These are phyloP conservation scores for Drosophila rellima DNA, from an alignment of 2,888 invertebrate genomes.

Conservation along the genomic window DNA sequence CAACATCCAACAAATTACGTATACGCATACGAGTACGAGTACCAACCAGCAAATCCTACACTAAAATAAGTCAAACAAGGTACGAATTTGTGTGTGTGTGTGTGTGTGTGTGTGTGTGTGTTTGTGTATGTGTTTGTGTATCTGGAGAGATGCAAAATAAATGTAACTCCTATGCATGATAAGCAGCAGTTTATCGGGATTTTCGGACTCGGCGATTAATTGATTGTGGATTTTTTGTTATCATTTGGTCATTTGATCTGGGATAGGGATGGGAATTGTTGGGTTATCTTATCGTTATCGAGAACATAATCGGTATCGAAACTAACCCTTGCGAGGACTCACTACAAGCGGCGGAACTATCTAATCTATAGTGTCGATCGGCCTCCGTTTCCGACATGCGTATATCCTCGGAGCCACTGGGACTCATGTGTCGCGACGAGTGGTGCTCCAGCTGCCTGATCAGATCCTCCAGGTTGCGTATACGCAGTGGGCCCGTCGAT, in stretches of 20 bases:
- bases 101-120: constrained; percentile 19
- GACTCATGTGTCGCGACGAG: constrained; percentile 94
- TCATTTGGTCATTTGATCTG: too few relatives aligned
- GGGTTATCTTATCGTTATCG: constrained; percentile 24
- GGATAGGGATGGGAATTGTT: constrained; percentile 11
- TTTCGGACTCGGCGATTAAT: constrained; percentile 47
- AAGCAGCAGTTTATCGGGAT: constrained; percentile 53
- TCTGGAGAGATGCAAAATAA: constrained; percentile 55
- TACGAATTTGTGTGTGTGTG: constrained; percentile 27
- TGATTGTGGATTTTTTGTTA: not conserved
- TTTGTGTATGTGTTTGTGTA: constrained; percentile 17
- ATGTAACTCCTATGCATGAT: constrained; percentile 57
- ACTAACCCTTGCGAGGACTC: constrained; percentile 91
- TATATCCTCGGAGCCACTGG: constrained; percentile 96
- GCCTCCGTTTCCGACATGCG: constrained; percentile 94
- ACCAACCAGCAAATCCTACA: constrained; percentile 46
- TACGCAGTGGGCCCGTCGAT: constrained; percentile 93
- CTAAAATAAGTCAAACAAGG: constrained; percentile 41
- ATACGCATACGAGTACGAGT: constrained; percentile 37
- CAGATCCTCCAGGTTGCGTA: constrained; percentile 95
- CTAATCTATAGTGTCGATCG: constrained; percentile 94
- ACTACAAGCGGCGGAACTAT: constrained; percentile 90
- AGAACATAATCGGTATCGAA: constrained; percentile 39
- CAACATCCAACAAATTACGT: constrained; percentile 38
- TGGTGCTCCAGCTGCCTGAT: constrained; percentile 95